Evolutionary conservation across 2,888 invertebrate species (phyloP).

Genomic region (Cosmorhoe ocellata): DNA sequence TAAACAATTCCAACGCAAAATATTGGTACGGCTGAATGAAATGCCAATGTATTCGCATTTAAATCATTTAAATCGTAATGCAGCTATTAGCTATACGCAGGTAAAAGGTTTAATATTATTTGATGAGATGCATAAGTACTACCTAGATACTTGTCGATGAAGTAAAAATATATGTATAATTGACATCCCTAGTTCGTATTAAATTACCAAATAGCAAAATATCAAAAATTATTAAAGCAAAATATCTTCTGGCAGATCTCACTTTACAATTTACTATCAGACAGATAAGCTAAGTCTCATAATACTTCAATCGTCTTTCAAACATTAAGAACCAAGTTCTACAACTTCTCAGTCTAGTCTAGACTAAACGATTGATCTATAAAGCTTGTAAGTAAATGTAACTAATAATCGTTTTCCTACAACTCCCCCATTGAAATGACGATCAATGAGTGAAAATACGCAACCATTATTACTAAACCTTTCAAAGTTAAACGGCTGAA

Average conservation of each 20-base stretch:
- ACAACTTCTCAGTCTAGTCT: constrained; percentile 48
- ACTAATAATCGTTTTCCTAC: constrained; percentile 50
- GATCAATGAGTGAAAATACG: constrained; percentile 67
- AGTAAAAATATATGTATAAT: too few relatives aligned
- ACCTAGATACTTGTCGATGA: too few relatives aligned
- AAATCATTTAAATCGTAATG: not conserved
- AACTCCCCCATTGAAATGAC: constrained; percentile 74
- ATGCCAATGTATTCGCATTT: not conserved
- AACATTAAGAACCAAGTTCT: constrained; percentile 42
- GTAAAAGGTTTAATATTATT: too few relatives aligned
- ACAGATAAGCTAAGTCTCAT: constrained; percentile 16
- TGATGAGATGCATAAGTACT: too few relatives aligned
- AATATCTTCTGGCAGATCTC: too few relatives aligned
- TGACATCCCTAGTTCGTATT: too few relatives aligned
- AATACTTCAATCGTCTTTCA: constrained; percentile 53
- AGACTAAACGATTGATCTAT: constrained; percentile 59
- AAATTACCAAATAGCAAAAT: too few relatives aligned
- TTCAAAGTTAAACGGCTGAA: not conserved
- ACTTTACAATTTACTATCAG: too few relatives aligned
- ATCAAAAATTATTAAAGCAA: too few relatives aligned
- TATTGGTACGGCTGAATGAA: not conserved
- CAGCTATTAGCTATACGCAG: too few relatives aligned
- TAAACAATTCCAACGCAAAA: not conserved
- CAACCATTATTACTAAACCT: constrained; percentile 44
- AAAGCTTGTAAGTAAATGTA: constrained; percentile 61